phyloP scores from a whole-genome alignment of 1,140 invertebrate genomes.

The Trichoplusia ni region DNA sequence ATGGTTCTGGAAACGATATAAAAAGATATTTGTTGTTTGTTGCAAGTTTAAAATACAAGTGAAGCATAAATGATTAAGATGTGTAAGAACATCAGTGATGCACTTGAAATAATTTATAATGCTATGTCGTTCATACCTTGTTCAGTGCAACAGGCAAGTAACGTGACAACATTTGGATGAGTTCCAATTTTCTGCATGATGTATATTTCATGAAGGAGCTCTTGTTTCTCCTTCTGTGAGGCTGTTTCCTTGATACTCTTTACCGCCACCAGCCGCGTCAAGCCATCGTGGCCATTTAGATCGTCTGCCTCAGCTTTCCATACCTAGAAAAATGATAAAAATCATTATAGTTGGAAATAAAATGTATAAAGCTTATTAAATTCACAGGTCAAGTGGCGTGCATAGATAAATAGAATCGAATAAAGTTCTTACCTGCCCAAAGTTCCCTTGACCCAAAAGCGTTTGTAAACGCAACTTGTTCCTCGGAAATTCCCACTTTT shows the following conservation, averaged over 20 bases:
- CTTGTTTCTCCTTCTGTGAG: slow-evolving; percentile 88
- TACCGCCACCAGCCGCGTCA: slow-evolving; percentile 90
- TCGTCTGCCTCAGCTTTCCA: slow-evolving; percentile 93
- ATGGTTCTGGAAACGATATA: slow-evolving; percentile 85
- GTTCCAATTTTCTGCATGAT: slow-evolving; percentile 93
- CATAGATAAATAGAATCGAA: neutral
- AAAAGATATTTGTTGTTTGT: neutral
- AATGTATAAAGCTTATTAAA: no score
- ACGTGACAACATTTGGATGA: slow-evolving; percentile 93
- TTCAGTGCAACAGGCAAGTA: slow-evolving; percentile 92
- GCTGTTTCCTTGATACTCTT: slow-evolving; percentile 90
- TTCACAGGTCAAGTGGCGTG: no score
- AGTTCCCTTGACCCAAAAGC: slow-evolving; percentile 91
- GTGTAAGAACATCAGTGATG: no score
- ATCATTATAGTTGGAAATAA: no score
- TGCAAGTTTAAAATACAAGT: neutral
- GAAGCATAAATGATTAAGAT: no score
- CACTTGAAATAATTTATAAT: no score
- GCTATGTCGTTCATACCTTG: slow-evolving; percentile 83
- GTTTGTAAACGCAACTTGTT: slow-evolving; percentile 90
- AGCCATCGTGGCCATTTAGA: slow-evolving; percentile 88
- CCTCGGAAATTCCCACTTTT: slow-evolving; percentile 89
- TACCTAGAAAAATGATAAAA: slow-evolving; percentile 78
- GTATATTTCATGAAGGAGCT: slow-evolving; percentile 88
- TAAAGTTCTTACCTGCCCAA: slow-evolving; percentile 85